phyloP scores from a whole-genome alignment of 2,797 vertebrate genomes.

The Liasis olivaceus region DNA sequence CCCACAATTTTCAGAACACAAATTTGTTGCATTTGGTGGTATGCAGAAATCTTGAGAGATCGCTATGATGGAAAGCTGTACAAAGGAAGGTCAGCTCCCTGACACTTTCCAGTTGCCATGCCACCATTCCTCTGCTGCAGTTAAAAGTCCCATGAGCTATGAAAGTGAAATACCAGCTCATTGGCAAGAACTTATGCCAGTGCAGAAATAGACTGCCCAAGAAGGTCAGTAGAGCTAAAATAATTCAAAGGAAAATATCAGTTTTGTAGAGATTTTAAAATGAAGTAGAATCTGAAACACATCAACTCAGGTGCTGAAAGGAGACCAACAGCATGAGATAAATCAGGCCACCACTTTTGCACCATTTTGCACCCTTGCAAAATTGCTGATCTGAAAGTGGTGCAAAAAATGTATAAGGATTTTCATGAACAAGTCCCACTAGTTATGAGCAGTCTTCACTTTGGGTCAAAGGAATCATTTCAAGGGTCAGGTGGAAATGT shows the following conservation, averaged over 20 bases:
- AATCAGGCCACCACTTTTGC: neutral
- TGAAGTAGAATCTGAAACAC: neutral
- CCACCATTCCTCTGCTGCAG: no score
- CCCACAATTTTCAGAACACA: no score
- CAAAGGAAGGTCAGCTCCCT: no score
- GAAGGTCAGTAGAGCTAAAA: neutral
- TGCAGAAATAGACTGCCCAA: neutral
- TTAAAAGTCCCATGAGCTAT: no score
- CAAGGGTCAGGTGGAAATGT: neutral
- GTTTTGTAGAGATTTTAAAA: neutral
- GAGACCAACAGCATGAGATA: neutral
- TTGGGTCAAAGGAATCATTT: neutral
- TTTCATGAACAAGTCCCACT: neutral
- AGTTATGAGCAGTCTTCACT: neutral
- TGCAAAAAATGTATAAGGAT: neutral
- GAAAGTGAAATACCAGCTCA: no score
- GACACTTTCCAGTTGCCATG: no score
- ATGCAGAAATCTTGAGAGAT: no score
- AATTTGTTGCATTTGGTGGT: no score
- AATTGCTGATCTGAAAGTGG: neutral
- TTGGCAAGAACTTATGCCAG: neutral
- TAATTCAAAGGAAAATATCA: neutral
- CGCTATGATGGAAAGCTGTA: no score
- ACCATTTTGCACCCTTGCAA: neutral
- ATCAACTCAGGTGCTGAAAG: neutral